These are phyloP conservation scores for Salticus scenicus DNA, from an alignment of 2,888 invertebrate species.

Conservation along the genomic window DNA sequence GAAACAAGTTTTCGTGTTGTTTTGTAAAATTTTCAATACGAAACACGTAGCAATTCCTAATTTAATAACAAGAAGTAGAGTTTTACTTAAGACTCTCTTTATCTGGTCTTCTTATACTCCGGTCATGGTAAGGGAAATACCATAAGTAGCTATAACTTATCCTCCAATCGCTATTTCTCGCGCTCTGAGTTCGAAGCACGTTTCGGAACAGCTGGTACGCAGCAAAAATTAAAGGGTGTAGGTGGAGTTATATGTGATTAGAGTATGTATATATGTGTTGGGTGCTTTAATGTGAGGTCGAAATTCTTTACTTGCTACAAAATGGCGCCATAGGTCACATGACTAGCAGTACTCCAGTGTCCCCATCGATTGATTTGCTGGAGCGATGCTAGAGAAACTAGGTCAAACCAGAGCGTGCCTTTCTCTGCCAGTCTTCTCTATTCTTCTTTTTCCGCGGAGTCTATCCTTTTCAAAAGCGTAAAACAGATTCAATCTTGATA, in stretches of 20 bases:
- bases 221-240: conserved; percentile 2
- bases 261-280: conserved; percentile 32
- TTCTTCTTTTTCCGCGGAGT: not conserved
- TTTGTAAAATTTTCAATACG: too few species aligned
- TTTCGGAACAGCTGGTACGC: not conserved
- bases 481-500: conserved; percentile 23
- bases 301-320: conserved; percentile 53
- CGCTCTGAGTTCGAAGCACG: not conserved
- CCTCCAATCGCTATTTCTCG: not conserved
- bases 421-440: conserved; percentile 1
- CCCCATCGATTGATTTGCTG: conserved; percentile 65
- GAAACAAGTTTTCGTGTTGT: too few species aligned
- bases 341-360: conserved; percentile 61
- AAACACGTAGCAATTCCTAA: too few species aligned
- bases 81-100: not conserved
- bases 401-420: conserved; percentile 63
- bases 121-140: not conserved
- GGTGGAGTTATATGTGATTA: conserved; percentile 19
- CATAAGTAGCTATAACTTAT: not conserved
- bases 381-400: conserved; percentile 54
- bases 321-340: conserved; percentile 65
- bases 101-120: not conserved
- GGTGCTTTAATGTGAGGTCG: conserved; percentile 41
- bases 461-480: conserved; percentile 10
- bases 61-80: too few species aligned